Evolutionary conservation across 1,140 invertebrate genomes (phyloP), one percentile per base, ranked within the genome.

Genomic region (Luehdorfia chinensis): DNA sequence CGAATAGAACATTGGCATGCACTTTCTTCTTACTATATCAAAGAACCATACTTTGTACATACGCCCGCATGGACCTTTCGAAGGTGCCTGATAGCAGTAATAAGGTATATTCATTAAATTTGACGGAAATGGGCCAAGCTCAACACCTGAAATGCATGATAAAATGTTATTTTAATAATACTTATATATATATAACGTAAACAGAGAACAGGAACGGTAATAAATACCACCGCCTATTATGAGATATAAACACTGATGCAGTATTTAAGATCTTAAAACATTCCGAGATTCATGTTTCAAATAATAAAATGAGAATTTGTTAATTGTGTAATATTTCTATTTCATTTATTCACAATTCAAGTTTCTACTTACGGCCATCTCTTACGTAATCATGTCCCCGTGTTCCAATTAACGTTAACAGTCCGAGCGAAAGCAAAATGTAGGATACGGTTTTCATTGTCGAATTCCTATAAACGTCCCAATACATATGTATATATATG

Each of bases 321-420:
- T 27, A 50, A 18, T 2, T 11, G 18, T 28, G 8, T 30, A 25
- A 37, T 32, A 11, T n/a, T n/a, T n/a, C n/a, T n/a, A n/a, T n/a
- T n/a, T n/a, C n/a, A n/a, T n/a, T n/a, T n/a, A n/a, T n/a, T n/a
- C n/a, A n/a, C n/a, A n/a, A n/a, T n/a, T n/a, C n/a, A n/a, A n/a
- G n/a, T n/a, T n/a, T n/a, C n/a, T 32, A 83, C 79, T 79, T 47
- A 84, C 79, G 77, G 37, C 79, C 79, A 57, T 75, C 67, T 59
- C 75, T 84, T 4, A 80, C 69, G 53, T 84, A 80, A 49, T 84
- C 70, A 41, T 80, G 65, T 13, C 52, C 11, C 4, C 34, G 34
- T 6, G 16, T 39, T 11, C 44, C n/a, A 36, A 13, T 28, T 11
- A 54, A 51, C n/a, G 30, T n/a, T 14, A 43, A 13, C 39, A 28